Conservation (phyloP, 2,797 vertebrate species). For the Lindbergichthys nudifrons region DNA sequence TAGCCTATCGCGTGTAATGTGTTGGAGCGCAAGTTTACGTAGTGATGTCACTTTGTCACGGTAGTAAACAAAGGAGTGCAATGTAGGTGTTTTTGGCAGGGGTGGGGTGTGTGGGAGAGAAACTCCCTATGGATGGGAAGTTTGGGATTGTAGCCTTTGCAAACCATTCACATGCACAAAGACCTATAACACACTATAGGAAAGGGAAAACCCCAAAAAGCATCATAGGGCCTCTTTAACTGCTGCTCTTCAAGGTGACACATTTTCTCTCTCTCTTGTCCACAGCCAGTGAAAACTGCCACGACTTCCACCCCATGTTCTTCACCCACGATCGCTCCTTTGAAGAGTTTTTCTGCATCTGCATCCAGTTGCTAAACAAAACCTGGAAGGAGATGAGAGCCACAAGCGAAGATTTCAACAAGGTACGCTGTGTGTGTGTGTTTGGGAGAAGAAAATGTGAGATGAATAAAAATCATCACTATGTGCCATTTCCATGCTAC, state of each 20-base stretch:
- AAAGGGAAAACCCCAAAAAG: too few relatives aligned
- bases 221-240: too few relatives aligned
- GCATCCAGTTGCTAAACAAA: slow-evolving; percentile 99
- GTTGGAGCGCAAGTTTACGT: too few relatives aligned
- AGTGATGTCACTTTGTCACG: too few relatives aligned
- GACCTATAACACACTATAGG: too few relatives aligned
- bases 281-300: slow-evolving; percentile 98
- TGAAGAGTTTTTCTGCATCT: slow-evolving; percentile 98
- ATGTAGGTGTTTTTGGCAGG: too few relatives aligned
- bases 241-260: background rate
- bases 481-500: background rate
- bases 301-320: slow-evolving; percentile 99
- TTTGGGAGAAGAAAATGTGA: background rate
- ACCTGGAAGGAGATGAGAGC: slow-evolving; percentile 99
- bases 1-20: too few relatives aligned
- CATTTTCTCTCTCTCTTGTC: slow-evolving; percentile 27
- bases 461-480: background rate
- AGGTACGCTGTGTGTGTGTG: slow-evolving; percentile 73
- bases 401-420: slow-evolving; percentile 98
- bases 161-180: too few relatives aligned
- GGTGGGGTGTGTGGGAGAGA: too few relatives aligned
- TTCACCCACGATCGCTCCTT: slow-evolving; percentile 97
- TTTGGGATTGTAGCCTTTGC: too few relatives aligned
- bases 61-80: too few relatives aligned
- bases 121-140: too few relatives aligned